Percentiles rank a stretch among this genome's conserved stretches.
Conservation (phyloP, 2,888 invertebrate species). For the Drosophila mayaguana region DNA sequence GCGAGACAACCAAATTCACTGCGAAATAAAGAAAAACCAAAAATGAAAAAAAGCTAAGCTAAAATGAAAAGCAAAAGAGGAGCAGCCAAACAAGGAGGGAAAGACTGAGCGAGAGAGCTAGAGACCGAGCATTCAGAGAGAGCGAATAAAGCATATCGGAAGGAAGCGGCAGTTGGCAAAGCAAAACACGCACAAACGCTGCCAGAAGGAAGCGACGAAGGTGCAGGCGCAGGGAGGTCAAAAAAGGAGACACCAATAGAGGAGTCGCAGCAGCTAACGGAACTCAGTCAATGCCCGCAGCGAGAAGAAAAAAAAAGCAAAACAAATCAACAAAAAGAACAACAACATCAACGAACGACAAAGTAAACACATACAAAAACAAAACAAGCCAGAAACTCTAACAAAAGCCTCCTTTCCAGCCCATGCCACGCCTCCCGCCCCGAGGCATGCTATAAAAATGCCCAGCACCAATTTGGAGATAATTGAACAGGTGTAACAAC, state of each 20-base stretch:
- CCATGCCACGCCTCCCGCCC: constrained; percentile 1
- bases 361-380: constrained; percentile 65
- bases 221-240: not conserved
- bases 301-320: constrained; percentile 53
- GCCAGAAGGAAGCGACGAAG: constrained; percentile 23
- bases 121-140: constrained; percentile 3
- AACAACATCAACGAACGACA: constrained; percentile 60
- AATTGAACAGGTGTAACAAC: constrained; percentile 43
- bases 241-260: constrained; percentile 1
- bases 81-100: not conserved
- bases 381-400: constrained; percentile 54
- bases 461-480: constrained; percentile 48
- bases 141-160: constrained; percentile 63
- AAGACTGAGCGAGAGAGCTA: not conserved
- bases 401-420: not conserved
- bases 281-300: constrained; percentile 81
- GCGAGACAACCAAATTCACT: constrained; percentile 84
- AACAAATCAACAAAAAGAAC: constrained; percentile 55
- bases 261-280: constrained; percentile 51
- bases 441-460: constrained; percentile 47
- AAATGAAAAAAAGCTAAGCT: constrained; percentile 30
- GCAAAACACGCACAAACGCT: constrained; percentile 68
- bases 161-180: constrained; percentile 77
- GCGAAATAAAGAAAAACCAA: constrained; percentile 72
- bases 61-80: constrained; percentile 51